Evolutionary conservation across 2,888 invertebrate species (phyloP).

Genomic region (Chymomyza amoena): DNA sequence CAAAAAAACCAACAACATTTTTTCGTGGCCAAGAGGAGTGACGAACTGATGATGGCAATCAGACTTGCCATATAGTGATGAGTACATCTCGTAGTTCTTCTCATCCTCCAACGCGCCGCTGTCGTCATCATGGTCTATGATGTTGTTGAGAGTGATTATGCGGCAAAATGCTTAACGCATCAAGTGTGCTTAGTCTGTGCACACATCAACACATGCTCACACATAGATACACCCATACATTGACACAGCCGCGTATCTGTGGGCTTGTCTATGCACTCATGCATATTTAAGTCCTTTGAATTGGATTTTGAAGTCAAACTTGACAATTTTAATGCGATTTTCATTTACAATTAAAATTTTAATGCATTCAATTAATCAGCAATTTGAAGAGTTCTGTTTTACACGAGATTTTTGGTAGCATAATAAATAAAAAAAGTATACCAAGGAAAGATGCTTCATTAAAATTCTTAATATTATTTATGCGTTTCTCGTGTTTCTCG

Average conservation of each 20-base stretch:
- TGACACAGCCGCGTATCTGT: neutral
- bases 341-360: slow-evolving; percentile 16
- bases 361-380: slow-evolving; percentile 1
- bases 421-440: neutral
- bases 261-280: slow-evolving; percentile 1
- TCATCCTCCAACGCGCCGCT: neutral
- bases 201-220: slow-evolving; percentile 5
- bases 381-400: neutral
- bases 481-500: neutral
- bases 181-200: slow-evolving; percentile 45
- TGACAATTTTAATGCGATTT: neutral
- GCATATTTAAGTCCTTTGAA: slow-evolving; percentile 31
- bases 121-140: slow-evolving; percentile 11
- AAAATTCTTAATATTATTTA: neutral
- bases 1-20: neutral
- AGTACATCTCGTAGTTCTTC: neutral
- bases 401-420: neutral
- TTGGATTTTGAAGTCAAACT: slow-evolving; percentile 21
- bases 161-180: slow-evolving; percentile 45
- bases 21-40: neutral
- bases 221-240: too few relatives aligned
- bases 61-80: neutral
- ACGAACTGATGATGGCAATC: slow-evolving; percentile 35
- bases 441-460: neutral
- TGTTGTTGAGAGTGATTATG: slow-evolving; percentile 58